Evolutionary conservation across 35 echinoderm and acorn worm genomes (phyloP).

Genomic region (Diadema setosum): DNA sequence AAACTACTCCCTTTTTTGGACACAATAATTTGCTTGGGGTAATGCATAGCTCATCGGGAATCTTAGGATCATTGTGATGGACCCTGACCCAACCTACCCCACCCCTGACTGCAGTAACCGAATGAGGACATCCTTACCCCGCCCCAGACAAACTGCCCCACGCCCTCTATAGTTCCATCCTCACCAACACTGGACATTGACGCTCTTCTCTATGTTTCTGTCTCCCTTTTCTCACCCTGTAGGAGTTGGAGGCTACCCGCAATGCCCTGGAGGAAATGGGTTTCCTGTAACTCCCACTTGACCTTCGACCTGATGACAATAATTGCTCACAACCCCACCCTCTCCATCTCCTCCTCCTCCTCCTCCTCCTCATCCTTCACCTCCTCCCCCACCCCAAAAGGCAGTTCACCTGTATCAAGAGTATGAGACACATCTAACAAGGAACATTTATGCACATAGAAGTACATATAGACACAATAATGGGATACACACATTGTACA

Average conservation of each 20-base stretch:
- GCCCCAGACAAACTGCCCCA: not conserved
- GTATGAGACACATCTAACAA: too few relatives aligned
- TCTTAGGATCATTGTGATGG: too few relatives aligned
- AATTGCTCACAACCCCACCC: too few relatives aligned
- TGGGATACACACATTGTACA: too few relatives aligned
- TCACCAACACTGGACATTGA: not conserved
- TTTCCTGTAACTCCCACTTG: constrained; percentile 36
- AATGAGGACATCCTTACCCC: not conserved
- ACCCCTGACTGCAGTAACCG: not conserved
- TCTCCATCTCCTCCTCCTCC: not conserved
- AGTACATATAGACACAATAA: too few relatives aligned
- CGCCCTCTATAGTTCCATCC: not conserved
- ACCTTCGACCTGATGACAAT: not conserved
- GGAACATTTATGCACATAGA: too few relatives aligned
- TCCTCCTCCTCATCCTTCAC: not conserved
- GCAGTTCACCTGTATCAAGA: too few relatives aligned
- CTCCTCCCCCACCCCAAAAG: not conserved
- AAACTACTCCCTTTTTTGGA: too few relatives aligned
- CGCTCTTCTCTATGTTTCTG: constrained; percentile 17
- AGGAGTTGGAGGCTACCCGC: constrained; percentile 61
- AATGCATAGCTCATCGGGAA: too few relatives aligned
- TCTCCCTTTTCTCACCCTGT: constrained; percentile 32
- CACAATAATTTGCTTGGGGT: too few relatives aligned
- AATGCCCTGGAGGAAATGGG: constrained; percentile 63
- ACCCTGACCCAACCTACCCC: too few relatives aligned